Percentiles rank a stretch among this genome's conserved stretches.
phyloP scores from a whole-genome alignment of 1,140 invertebrate genomes.

The honey bee (Apis mellifera) region Amel_HAv3.1 CM009931.2:7301501-7302000 shows the following conservation, averaged over 20 bases:
- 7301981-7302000: neutral
- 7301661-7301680: conserved; percentile 35
- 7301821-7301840: conserved; percentile 35
- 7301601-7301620: neutral
- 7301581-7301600: neutral
- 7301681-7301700: conserved; percentile 55
- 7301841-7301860: neutral
- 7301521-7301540: no score
- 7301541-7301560: no score
- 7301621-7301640: no score
- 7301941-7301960: conserved; percentile 34
- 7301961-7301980: conserved; percentile 40
- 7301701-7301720: conserved; percentile 52
- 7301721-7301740: conserved; percentile 57
- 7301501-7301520: no score
- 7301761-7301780: conserved; percentile 58
- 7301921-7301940: conserved; percentile 53
- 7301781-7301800: conserved; percentile 55
- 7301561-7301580: neutral
- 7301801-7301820: conserved; percentile 57
- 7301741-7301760: conserved; percentile 46
- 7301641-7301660: conserved; percentile 33
- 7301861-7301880: conserved; percentile 47
- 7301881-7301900: conserved; percentile 56
- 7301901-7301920: conserved; percentile 37